A percentile compares a stretch with the other conserved stretches of the same genome.
Evolutionary conservation across 2,113 vertebrate species (phyloP).

Genomic region (Laticauda laticaudata): DNA sequence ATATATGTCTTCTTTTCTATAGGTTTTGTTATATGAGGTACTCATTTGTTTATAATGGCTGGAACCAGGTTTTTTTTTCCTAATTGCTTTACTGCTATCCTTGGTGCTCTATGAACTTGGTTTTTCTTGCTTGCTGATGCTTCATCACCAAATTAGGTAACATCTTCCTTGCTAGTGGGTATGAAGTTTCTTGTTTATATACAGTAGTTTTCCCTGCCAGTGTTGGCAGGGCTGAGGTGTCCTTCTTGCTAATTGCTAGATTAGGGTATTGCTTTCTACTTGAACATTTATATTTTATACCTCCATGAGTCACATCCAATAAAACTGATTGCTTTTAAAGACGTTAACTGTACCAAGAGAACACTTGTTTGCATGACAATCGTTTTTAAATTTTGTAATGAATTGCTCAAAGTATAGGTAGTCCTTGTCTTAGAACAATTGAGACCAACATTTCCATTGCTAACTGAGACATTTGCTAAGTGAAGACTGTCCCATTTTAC

Average conservation of each 20-base stretch:
- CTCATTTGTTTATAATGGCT: neutral
- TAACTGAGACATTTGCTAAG: too few relatives aligned
- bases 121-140: neutral
- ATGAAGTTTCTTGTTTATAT: neutral
- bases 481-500: too few relatives aligned
- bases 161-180: neutral
- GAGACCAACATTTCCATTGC: too few relatives aligned
- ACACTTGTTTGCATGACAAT: neutral
- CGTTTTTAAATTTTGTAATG: neutral
- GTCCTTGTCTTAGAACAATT: too few relatives aligned
- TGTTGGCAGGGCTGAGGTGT: neutral
- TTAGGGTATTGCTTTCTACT: neutral
- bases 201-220: neutral
- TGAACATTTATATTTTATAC: neutral
- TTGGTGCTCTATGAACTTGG: neutral
- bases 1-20: neutral
- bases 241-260: neutral
- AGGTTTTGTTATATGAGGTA: neutral
- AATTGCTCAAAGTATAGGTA: neutral
- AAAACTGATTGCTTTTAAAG: neutral
- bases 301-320: neutral
- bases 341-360: neutral
- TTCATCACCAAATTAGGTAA: neutral
- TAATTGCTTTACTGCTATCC: neutral
- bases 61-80: neutral